phyloP scores from a whole-genome alignment of 1,140 invertebrate species.

The Neotoxoptera formosana region DNA sequence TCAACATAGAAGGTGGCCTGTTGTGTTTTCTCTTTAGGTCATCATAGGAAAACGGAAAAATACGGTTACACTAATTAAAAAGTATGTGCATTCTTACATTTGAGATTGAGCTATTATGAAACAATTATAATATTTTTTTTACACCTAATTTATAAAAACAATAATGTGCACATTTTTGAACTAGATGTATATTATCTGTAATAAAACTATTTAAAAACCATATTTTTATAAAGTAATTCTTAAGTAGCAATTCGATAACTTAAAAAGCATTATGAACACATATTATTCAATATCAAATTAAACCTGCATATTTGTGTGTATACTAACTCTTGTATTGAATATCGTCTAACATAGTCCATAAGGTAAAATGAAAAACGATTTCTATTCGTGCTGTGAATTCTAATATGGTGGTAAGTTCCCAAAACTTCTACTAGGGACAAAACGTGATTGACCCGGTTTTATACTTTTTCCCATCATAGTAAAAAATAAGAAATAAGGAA shows the following conservation, averaged over 20 bases:
- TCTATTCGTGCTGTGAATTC: conserved; percentile 22
- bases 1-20: background rate
- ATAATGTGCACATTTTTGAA: background rate
- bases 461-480: conserved; percentile 3
- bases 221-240: background rate
- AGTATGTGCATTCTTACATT: background rate
- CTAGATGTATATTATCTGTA: no score
- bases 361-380: conserved; percentile 31
- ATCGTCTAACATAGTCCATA: background rate
- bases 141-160: background rate
- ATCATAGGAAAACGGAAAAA: background rate
- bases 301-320: background rate
- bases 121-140: background rate
- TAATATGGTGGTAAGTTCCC: conserved; percentile 25
- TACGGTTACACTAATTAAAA: background rate
- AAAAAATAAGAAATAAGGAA: background rate
- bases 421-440: conserved; percentile 41
- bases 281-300: background rate
- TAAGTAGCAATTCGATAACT: background rate
- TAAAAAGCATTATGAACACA: background rate
- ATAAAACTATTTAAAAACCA: background rate
- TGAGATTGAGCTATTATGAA: background rate
- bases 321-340: background rate
- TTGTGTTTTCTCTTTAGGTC: background rate
- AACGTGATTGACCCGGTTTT: conserved; percentile 31